phyloP scores from a whole-genome alignment of 2,113 vertebrate genomes.

The Motacilla alba region DNA sequence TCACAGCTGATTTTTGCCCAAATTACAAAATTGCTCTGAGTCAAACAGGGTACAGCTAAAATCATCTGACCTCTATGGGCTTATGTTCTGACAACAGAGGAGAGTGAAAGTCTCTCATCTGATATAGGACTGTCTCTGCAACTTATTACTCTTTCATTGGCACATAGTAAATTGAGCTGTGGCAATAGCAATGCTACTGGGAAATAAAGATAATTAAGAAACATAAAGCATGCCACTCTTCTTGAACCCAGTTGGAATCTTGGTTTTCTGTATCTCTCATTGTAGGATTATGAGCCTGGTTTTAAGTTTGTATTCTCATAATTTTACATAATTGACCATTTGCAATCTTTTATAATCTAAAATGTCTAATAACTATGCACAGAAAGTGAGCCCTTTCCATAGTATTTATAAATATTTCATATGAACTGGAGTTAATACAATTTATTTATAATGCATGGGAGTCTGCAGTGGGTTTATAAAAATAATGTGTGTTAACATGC shows the following conservation, averaged over 20 bases:
- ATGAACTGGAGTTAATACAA: conserved; percentile 53
- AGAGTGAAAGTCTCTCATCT: conserved; percentile 64
- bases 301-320: conserved; percentile 53
- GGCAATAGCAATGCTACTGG: conserved; percentile 68
- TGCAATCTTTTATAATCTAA: conserved; percentile 56
- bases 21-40: neutral
- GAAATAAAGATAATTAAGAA: conserved; percentile 81
- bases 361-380: conserved; percentile 59
- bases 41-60: conserved; percentile 39
- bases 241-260: conserved; percentile 64
- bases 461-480: conserved; percentile 56
- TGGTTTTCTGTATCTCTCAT: conserved; percentile 53
- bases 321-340: conserved; percentile 60
- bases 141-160: conserved; percentile 72
- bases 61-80: conserved; percentile 21
- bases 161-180: conserved; percentile 71
- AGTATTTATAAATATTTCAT: conserved; percentile 73
- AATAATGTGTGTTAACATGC: conserved; percentile 62
- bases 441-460: conserved; percentile 64
- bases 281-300: conserved; percentile 40
- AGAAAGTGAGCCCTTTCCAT: conserved; percentile 57
- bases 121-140: conserved; percentile 63
- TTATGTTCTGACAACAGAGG: conserved; percentile 59
- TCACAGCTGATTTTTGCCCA: neutral
- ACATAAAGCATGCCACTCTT: conserved; percentile 76